Evolutionary conservation across 2,888 invertebrate species (phyloP).

Genomic region (Lamproptera curius): DNA sequence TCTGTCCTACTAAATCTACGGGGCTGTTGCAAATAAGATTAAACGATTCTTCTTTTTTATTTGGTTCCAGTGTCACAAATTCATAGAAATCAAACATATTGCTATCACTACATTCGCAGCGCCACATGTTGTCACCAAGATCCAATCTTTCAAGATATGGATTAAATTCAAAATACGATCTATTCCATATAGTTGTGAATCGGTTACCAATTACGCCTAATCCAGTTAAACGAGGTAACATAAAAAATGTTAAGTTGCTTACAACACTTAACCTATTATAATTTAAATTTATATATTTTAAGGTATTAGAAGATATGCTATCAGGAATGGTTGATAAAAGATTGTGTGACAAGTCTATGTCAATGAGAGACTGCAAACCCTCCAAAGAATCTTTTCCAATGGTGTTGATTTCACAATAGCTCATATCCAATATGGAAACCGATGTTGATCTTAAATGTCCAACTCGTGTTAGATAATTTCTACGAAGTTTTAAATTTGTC

Average conservation of each 20-base stretch:
- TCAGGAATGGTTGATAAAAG: slow-evolving; percentile 80
- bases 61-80: slow-evolving; percentile 77
- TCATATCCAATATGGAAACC: slow-evolving; percentile 78
- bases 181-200: slow-evolving; percentile 80
- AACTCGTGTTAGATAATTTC: slow-evolving; percentile 80
- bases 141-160: slow-evolving; percentile 77
- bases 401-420: slow-evolving; percentile 80
- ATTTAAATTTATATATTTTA: slow-evolving; percentile 79
- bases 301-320: slow-evolving; percentile 77
- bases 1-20: slow-evolving; percentile 76
- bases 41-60: slow-evolving; percentile 68
- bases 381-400: slow-evolving; percentile 78
- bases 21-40: slow-evolving; percentile 83
- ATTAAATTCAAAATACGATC: slow-evolving; percentile 79
- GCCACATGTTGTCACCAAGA: slow-evolving; percentile 86
- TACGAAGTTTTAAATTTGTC: slow-evolving; percentile 79
- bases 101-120: slow-evolving; percentile 82
- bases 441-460: slow-evolving; percentile 78
- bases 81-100: slow-evolving; percentile 80
- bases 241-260: slow-evolving; percentile 80
- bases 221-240: slow-evolving; percentile 78
- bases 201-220: slow-evolving; percentile 85
- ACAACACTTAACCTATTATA: slow-evolving; percentile 79
- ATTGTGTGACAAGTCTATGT: slow-evolving; percentile 82
- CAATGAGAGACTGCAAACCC: slow-evolving; percentile 77